Base-by-base conservation (phyloP, 1,140 invertebrate genomes). In the Diploscapter pachys region DNA sequence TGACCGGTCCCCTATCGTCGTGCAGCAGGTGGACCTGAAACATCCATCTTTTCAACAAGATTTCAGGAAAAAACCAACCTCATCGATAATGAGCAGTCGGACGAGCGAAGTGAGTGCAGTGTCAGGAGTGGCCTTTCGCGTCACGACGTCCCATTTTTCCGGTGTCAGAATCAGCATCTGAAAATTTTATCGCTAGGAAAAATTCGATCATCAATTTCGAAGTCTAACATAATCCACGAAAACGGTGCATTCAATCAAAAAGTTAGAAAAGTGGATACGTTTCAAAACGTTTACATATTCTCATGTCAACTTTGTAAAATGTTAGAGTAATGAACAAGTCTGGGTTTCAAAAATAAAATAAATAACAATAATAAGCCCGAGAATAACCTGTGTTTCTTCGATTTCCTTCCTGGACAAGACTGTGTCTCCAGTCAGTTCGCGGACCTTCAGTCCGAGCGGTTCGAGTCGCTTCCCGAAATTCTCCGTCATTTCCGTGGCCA, bases 131-230 rank as follows among this genome's bases (percentile, higher is more conserved):
- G 92, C 91, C 88, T 99, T 99, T 72, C 97, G 88, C 0, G 96
- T 98, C 2, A 99, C 93, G 11, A 99, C 95, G 87, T 99, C 97
- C 96, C 96, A 99, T 85, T 99, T 99, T 88, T 99, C 97, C 0
- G 97, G 97, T 0, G 97, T 99, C 2, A 95, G 96, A 3, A 99
- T 93, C 31, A 99, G 89, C 91, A 99, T 97, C 87, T 89, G 79
- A 51, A 72, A 78, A 59, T 63, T 73, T 67, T 79, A 48, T 31
- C 31, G 1, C 31, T 31, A 31, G 31, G 31, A 31, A 31, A 31
- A 31, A 31, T 31, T 31, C 31, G 31, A 31, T 31, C 31, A 31
- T 31, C 31, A 31, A 31, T 31, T 31, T 31, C 31, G 31, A 31
- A 31, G 31, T 31, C 31, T 31, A 1, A 1, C 31, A 31, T 31